phyloP scores from a whole-genome alignment of 2,888 invertebrate species.

The Globia sparganii region DNA sequence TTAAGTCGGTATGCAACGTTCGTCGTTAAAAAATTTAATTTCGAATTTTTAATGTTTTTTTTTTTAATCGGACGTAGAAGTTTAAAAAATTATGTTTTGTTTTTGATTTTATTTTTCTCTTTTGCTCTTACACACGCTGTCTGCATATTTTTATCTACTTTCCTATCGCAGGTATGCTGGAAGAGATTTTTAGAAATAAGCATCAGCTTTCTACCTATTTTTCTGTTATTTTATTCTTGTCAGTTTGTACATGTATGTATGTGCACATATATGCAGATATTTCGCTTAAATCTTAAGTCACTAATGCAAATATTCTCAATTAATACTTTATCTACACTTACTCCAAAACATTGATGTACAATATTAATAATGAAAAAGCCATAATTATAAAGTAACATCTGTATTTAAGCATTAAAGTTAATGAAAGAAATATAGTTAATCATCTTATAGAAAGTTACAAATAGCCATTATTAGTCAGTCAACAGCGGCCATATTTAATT shows the following conservation, averaged over 20 bases:
- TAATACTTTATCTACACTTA: neutral
- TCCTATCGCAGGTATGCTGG: too few relatives aligned
- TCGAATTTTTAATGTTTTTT: neutral
- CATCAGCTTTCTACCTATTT: too few relatives aligned
- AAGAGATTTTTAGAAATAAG: too few relatives aligned
- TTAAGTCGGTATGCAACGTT: too few relatives aligned
- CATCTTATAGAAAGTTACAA: conserved; percentile 45
- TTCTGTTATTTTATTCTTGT: too few relatives aligned
- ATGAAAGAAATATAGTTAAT: conserved; percentile 52
- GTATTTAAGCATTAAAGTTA: conserved; percentile 40
- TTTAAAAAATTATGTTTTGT: neutral
- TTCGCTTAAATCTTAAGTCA: neutral
- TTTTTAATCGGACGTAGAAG: neutral
- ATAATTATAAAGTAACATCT: conserved; percentile 49
- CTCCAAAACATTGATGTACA: neutral
- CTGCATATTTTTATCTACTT: too few relatives aligned
- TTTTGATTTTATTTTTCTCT: neutral
- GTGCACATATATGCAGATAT: neutral
- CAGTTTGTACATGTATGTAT: too few relatives aligned
- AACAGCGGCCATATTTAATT: conserved; percentile 46
- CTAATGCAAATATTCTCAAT: neutral
- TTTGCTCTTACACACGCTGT: too few relatives aligned
- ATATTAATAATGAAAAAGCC: conserved; percentile 27
- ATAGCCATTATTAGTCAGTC: conserved; percentile 53
- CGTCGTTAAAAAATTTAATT: too few relatives aligned